Conservation (phyloP, 2,888 invertebrate species). For the Sclerodermus sp. region DNA sequence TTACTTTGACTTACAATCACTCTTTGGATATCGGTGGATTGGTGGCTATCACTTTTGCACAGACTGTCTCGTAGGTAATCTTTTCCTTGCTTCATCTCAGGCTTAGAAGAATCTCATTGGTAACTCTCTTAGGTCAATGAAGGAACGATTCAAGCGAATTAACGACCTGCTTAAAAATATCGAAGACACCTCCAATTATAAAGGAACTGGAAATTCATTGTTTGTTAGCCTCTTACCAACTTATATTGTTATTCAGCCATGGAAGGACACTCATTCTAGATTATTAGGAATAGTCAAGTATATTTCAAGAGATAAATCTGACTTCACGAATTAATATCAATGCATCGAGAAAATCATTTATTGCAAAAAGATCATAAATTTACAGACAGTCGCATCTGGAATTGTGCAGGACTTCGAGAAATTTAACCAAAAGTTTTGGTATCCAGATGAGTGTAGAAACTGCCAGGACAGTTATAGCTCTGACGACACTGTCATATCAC, state of each 20-base stretch:
- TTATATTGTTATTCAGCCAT: too few species aligned
- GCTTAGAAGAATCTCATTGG: too few species aligned
- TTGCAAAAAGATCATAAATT: too few species aligned
- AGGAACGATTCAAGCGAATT: not conserved
- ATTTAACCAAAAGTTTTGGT: conserved; percentile 6
- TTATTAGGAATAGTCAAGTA: too few species aligned
- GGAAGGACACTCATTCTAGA: too few species aligned
- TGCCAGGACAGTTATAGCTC: not conserved
- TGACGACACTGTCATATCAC: conserved; percentile 2
- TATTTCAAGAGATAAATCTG: too few species aligned
- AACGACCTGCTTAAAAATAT: not conserved
- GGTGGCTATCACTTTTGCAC: conserved; percentile 24
- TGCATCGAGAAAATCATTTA: too few species aligned
- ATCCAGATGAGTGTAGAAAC: conserved; percentile 4
- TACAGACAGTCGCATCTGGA: conserved; percentile 11
- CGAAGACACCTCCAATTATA: not conserved
- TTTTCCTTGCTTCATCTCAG: too few species aligned
- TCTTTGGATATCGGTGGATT: conserved; percentile 15
- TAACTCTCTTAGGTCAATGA: not conserved
- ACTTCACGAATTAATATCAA: too few species aligned
- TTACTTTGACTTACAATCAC: not conserved
- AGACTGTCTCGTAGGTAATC: not conserved
- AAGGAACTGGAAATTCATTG: too few species aligned
- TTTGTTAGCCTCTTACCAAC: too few species aligned
- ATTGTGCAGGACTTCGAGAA: conserved; percentile 3